Evolutionary conservation across 1,140 invertebrate species (phyloP), one percentile per base, ranked within the genome.

Genomic region (Pseudomyrmex gracilis): DNA sequence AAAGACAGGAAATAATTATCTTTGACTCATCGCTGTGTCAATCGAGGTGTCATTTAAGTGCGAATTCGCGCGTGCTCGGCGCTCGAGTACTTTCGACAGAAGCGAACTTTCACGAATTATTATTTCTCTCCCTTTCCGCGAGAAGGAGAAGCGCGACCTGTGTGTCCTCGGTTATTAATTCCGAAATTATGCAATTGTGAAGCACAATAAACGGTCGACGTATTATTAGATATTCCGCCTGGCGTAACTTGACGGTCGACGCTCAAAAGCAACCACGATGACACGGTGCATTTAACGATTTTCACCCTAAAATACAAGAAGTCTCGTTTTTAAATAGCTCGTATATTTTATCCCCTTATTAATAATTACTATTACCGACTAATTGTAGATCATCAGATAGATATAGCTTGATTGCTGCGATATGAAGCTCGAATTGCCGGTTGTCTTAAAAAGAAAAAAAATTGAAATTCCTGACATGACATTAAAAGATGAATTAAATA

Each of bases 111-210:
- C 15, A 47, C 10, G 13, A 3, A 47, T 49, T 15, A 10, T 13
- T 80, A 34, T 34, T 34, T 34, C 34, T 20, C 70, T 57, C 15
- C 24, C 12, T 70, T 80, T 70, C 53, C n/a, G 7, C 24, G 34
- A 67, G 24, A 66, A 15, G 8, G 10, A 12, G 49, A n/a, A 0
- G 34, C 34, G 34, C 34, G 34, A 34, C 7, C 5, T 12, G 47
- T 57, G 47, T 57, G 43, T 58, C 34, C 66, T 68, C 20, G 22
- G 51, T 80, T 70, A 80, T 80, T 70, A 80, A 80, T 80, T 47
- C 43, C 22, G 20, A 51, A 70, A 70, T 80, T 80, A 70, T 24
- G 53, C 20, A 70, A 80, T 70, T 12, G 15, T 15, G n/a, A 80
- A 80, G 17, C 20, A 61, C 34, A 68, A 78, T 68, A 58, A 80